phyloP scores from a whole-genome alignment of 2,888 invertebrate species.

The Apodemia hepburni region DNA sequence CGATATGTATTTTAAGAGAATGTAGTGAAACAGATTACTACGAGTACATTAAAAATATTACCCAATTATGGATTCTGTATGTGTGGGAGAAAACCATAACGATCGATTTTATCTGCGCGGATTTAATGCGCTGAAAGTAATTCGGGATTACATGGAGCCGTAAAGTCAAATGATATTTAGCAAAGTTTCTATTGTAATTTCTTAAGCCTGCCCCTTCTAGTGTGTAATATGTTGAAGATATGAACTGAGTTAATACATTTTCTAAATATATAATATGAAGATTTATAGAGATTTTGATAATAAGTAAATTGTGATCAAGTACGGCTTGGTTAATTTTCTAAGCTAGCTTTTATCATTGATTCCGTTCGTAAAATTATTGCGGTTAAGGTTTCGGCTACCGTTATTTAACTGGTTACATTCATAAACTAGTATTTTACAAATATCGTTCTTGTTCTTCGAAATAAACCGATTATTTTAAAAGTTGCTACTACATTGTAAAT shows the following conservation, averaged over 20 bases:
- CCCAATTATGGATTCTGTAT: conserved; percentile 21
- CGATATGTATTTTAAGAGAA: too few species aligned
- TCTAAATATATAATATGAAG: conserved; percentile 6
- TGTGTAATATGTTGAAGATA: conserved; percentile 13
- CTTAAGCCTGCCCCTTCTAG: conserved; percentile 11
- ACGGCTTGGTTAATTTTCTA: too few species aligned
- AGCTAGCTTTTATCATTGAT: too few species aligned
- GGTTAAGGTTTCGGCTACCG: too few species aligned
- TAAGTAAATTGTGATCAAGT: too few species aligned
- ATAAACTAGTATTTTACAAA: too few species aligned
- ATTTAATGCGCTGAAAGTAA: conserved; percentile 24
- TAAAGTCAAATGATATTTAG: conserved; percentile 20
- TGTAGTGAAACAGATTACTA: background rate
- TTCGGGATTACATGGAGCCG: conserved; percentile 21
- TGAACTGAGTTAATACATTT: conserved; percentile 5
- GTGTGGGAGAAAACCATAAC: conserved; percentile 23
- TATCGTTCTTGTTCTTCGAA: too few species aligned
- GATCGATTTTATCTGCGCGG: conserved; percentile 24
- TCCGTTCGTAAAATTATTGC: too few species aligned
- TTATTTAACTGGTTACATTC: too few species aligned
- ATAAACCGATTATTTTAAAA: too few species aligned
- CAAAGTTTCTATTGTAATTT: conserved; percentile 16
- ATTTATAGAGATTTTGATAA: too few species aligned
- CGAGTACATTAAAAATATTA: conserved; percentile 11
- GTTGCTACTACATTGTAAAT: too few species aligned